Percentiles rank a stretch among this genome's conserved stretches.
Conservation (phyloP, 2,113 vertebrate genomes). For the Triplophysa siluroides region DNA sequence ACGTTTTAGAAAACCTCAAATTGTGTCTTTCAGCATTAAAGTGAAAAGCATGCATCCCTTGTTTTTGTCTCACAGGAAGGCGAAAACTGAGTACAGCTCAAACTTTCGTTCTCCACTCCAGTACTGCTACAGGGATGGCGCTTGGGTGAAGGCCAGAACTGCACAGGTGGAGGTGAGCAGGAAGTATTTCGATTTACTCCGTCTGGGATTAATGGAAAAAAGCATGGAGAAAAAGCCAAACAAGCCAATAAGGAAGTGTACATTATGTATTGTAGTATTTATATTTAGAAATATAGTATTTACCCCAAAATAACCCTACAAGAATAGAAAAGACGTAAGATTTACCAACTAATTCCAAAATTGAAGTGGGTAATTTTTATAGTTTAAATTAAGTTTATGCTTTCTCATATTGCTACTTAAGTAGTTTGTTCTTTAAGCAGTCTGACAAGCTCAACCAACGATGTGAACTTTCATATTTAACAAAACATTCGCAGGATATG, state of each 20-base stretch:
- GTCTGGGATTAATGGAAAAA: neutral
- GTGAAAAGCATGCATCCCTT: neutral
- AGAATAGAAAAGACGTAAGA: neutral
- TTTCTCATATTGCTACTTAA: too few species aligned
- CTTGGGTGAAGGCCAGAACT: constrained; percentile 65
- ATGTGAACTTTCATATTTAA: too few species aligned
- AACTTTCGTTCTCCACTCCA: constrained; percentile 84
- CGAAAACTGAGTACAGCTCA: constrained; percentile 84
- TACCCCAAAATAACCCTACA: too few species aligned
- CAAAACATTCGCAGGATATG: too few species aligned
- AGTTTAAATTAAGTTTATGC: too few species aligned
- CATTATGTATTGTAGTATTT: neutral
- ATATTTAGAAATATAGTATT: too few species aligned
- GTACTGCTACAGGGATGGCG: constrained; percentile 80
- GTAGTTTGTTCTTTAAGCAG: too few species aligned
- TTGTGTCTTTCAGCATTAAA: too few species aligned
- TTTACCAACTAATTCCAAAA: neutral
- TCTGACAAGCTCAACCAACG: too few species aligned
- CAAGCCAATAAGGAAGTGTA: neutral
- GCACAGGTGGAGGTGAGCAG: constrained; percentile 53
- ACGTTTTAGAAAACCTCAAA: too few species aligned
- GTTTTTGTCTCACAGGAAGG: constrained; percentile 68
- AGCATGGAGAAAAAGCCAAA: neutral
- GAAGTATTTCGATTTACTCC: neutral
- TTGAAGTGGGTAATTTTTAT: too few species aligned